Conservation (phyloP, 2,888 invertebrate species). For the Pterobdella sp. region DNA sequence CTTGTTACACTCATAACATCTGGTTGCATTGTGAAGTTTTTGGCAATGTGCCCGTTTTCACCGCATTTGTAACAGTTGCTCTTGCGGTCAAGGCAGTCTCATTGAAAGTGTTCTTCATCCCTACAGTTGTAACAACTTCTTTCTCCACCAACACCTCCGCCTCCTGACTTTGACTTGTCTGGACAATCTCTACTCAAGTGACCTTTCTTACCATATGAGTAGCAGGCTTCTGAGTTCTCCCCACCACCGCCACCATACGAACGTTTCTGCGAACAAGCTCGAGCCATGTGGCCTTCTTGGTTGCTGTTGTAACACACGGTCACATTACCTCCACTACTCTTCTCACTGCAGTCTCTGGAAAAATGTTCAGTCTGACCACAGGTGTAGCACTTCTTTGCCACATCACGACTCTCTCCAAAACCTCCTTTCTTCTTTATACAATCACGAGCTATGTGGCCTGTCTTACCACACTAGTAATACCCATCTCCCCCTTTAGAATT, state of each 20-base stretch:
- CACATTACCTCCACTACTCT: not conserved
- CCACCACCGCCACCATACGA: constrained; percentile 4
- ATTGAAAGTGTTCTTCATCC: constrained; percentile 74
- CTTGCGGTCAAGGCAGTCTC: constrained; percentile 67
- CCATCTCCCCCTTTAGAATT: constrained; percentile 19
- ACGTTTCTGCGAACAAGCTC: constrained; percentile 54
- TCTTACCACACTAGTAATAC: constrained; percentile 53
- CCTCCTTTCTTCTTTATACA: constrained; percentile 62
- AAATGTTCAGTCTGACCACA: constrained; percentile 68
- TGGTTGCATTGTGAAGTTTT: constrained; percentile 34
- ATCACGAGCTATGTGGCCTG: constrained; percentile 84
- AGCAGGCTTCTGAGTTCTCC: constrained; percentile 31
- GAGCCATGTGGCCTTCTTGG: constrained; percentile 21
- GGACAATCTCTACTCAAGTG: constrained; percentile 29
- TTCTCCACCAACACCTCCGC: constrained; percentile 45
- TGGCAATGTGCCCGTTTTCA: constrained; percentile 57
- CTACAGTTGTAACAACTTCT: constrained; percentile 51
- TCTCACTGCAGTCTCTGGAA: constrained; percentile 35
- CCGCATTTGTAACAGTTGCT: constrained; percentile 58
- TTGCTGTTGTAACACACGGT: constrained; percentile 47
- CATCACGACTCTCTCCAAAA: constrained; percentile 26
- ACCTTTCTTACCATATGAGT: constrained; percentile 47
- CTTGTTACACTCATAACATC: constrained; percentile 50
- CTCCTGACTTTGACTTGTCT: constrained; percentile 55
- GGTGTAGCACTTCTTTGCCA: constrained; percentile 50